Evolutionary conservation across 2,113 vertebrate genomes (phyloP).

Genomic region (Cheirogaleus medius): DNA sequence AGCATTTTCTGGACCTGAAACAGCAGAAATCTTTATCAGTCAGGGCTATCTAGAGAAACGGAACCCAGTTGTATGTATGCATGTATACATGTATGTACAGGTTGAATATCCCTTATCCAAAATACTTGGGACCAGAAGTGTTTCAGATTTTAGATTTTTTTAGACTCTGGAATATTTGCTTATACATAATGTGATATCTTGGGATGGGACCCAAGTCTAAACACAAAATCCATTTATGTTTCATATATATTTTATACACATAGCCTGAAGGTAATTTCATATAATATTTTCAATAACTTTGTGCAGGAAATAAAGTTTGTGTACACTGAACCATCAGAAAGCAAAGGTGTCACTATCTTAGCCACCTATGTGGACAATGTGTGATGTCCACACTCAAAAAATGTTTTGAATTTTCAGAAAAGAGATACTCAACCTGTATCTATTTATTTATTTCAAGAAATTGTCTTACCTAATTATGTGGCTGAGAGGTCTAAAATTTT

Average conservation of each 20-base stretch:
- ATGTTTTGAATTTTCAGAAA: neutral
- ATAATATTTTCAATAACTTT: neutral
- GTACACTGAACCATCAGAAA: neutral
- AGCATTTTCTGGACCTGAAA: neutral
- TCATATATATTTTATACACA: neutral
- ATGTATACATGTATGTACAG: neutral
- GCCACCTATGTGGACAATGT: neutral
- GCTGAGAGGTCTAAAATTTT: neutral
- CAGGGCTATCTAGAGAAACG: neutral
- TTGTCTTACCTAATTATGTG: neutral
- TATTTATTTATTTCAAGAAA: neutral
- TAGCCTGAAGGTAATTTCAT: neutral
- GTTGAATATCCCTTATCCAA: neutral
- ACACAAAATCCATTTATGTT: neutral
- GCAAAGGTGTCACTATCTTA: neutral
- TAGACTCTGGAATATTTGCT: too few relatives aligned
- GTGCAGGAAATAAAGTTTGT: neutral
- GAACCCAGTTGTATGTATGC: neutral
- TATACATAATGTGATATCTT: too few relatives aligned
- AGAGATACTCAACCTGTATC: neutral
- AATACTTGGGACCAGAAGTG: neutral
- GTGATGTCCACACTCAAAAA: neutral
- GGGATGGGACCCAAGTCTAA: neutral
- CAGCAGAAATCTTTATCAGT: neutral
- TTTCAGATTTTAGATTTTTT: neutral